Evolutionary conservation across 2,888 invertebrate genomes (phyloP).

Genomic region (Hybos culiciformis): DNA sequence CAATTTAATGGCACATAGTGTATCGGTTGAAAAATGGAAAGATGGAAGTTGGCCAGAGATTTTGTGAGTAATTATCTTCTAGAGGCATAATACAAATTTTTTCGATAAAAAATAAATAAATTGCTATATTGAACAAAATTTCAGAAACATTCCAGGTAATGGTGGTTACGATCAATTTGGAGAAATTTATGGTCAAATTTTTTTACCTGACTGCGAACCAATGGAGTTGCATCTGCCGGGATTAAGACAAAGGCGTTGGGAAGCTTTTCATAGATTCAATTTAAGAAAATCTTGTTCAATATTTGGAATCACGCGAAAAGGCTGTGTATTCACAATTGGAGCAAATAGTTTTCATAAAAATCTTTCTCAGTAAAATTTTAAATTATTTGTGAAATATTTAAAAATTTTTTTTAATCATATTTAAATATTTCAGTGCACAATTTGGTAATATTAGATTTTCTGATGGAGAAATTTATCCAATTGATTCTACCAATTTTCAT

Average conservation of each 20-base stretch:
- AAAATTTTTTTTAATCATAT: slow-evolving; percentile 15
- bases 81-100: no score
- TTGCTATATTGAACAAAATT: no score
- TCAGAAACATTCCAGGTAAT: slow-evolving; percentile 35
- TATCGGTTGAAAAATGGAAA: slow-evolving; percentile 45
- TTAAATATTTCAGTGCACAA: slow-evolving; percentile 36
- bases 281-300: slow-evolving; percentile 30
- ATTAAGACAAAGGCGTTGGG: slow-evolving; percentile 38
- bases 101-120: no score
- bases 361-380: slow-evolving; percentile 43
- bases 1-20: slow-evolving; percentile 39
- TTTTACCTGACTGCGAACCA: slow-evolving; percentile 13
- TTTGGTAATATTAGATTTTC: slow-evolving; percentile 41
- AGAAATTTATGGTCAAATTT: slow-evolving; percentile 42
- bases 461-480: slow-evolving; percentile 30
- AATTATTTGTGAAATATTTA: background rate
- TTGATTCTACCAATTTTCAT: slow-evolving; percentile 38
- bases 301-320: slow-evolving; percentile 38
- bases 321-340: slow-evolving; percentile 42
- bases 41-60: slow-evolving; percentile 42
- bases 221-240: slow-evolving; percentile 37
- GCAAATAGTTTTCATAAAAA: slow-evolving; percentile 39
- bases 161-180: slow-evolving; percentile 52
- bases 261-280: slow-evolving; percentile 22
- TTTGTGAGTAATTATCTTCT: slow-evolving; percentile 40